phyloP scores from a whole-genome alignment of 2,797 vertebrate genomes.

The Mormyrops attenuatus region DNA sequence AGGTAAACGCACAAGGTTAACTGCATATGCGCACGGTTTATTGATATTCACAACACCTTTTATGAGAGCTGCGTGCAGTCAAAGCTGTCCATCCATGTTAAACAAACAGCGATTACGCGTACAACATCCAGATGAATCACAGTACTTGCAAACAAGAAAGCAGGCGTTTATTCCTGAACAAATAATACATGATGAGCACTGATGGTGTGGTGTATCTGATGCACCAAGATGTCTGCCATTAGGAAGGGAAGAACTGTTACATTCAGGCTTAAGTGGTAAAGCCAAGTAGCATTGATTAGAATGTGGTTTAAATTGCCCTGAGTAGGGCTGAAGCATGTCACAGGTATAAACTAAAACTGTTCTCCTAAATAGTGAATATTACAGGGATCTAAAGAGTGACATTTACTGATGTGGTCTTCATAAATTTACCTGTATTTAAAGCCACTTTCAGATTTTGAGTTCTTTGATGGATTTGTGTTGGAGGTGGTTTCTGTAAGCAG shows the following conservation, averaged over 20 bases:
- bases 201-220: neutral
- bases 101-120: neutral
- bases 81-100: neutral
- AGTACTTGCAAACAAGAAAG: neutral
- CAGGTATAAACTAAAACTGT: neutral
- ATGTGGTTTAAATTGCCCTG: neutral
- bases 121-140: neutral
- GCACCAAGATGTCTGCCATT: neutral
- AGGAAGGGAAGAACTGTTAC: neutral
- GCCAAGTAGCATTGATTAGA: neutral
- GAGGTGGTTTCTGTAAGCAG: neutral
- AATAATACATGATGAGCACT: neutral
- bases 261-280: neutral
- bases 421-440: neutral
- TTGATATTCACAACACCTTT: neutral
- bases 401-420: neutral
- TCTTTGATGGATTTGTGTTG: neutral
- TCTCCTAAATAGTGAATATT: neutral
- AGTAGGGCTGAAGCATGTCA: neutral
- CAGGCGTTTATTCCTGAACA: neutral
- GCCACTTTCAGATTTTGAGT: neutral
- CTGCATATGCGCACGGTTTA: neutral
- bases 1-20: slow-evolving; percentile 68
- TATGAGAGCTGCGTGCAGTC: neutral
- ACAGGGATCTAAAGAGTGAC: neutral